Evolutionary conservation across 1,140 invertebrate genomes (phyloP), one percentile per base, ranked within the genome.

Genomic region (Steinernema khuongi): DNA sequence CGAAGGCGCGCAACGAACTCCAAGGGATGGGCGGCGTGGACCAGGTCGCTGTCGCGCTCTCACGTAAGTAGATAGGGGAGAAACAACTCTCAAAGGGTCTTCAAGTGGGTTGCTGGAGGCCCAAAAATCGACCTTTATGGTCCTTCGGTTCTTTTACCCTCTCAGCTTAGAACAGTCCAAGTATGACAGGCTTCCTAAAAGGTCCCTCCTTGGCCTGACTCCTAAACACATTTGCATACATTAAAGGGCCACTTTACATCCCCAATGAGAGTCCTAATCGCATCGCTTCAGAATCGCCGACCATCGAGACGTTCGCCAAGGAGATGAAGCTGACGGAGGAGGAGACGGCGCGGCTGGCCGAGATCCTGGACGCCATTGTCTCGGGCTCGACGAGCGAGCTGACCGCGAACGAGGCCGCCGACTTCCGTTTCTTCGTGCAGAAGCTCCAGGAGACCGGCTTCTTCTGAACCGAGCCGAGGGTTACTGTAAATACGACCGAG

Each of bases 381-480:
- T 94, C 94, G 82, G 94, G 94, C 1, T 93, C 95, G 85, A 88
- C 94, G 19, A 92, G 93, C 71, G 93, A 94, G 90, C 88, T 97
- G 41, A 94, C 94, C 86, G 93, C 92, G 11, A 88, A 93, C 0
- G 94, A 97, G 85, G 88, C 96, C 31, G 93, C 93, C n/a, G 94
- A 96, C 85, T 93, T 96, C 29, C 94, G 95, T 85, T 96, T 96
- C 88, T 96, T 97, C 89, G 89, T 96, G 74, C 94, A 96, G 87
- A 95, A 96, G 87, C 89, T 97, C 76, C 92, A 95, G 50, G 94
- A 94, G 86, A 97, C 94, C 74, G 94, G 94, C 76, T 96, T 97
- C 88, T 90, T 96, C 75, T 83, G 67, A 81, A 70, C 19, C 1
- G 70, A 7, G 4, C 14, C 50, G 50, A 60, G 50, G 50, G 50